phyloP scores from a whole-genome alignment of 2,113 vertebrate genomes.

The Hymenochirus boettgeri region DNA sequence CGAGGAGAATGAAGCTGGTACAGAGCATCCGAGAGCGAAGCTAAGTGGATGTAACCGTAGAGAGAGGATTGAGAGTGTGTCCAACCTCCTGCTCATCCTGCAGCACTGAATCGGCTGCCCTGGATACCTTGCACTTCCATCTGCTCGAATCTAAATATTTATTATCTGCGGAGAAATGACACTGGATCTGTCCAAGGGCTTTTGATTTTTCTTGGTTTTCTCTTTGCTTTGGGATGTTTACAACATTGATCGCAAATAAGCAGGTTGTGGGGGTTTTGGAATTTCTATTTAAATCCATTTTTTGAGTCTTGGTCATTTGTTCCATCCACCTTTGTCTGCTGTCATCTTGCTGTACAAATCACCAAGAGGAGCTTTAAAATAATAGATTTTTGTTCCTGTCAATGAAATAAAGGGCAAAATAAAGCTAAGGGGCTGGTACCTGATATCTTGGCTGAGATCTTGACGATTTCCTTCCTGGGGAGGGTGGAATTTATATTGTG shows the following conservation, averaged over 20 bases:
- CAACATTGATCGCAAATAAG: constrained; percentile 22
- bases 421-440: constrained; percentile 7
- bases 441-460: constrained; percentile 3
- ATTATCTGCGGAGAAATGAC: constrained; percentile 19
- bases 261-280: background rate
- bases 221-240: constrained; percentile 16
- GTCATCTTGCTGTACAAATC: constrained; percentile 21
- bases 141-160: constrained; percentile 11
- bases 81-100: constrained; percentile 1
- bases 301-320: too few species aligned
- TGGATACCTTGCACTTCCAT: constrained; percentile 7
- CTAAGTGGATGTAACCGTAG: constrained; percentile 5
- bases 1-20: constrained; percentile 1
- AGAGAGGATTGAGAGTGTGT: constrained; percentile 26
- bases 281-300: constrained; percentile 22
- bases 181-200: constrained; percentile 14
- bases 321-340: background rate
- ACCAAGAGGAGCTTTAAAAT: constrained; percentile 19
- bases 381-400: constrained; percentile 32
- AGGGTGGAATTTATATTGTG: background rate
- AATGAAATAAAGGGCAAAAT: constrained; percentile 14
- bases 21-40: constrained; percentile 8
- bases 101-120: constrained; percentile 15
- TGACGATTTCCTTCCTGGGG: background rate
- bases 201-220: background rate